phyloP scores from a whole-genome alignment of 2,797 vertebrate genomes.

The Huso huso region DNA sequence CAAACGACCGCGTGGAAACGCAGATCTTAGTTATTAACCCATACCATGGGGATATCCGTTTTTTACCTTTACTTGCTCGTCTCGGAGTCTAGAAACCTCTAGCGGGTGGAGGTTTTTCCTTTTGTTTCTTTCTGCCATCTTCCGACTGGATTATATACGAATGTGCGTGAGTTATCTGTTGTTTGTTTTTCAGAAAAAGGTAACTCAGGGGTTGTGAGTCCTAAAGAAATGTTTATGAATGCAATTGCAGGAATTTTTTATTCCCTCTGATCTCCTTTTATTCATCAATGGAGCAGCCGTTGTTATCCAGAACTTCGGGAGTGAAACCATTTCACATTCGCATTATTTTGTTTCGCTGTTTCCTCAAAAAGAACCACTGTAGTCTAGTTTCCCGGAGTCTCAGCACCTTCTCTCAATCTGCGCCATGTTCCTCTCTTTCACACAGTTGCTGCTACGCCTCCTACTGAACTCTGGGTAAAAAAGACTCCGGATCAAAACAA shows the following conservation, averaged over 20 bases:
- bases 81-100: conserved; percentile 68
- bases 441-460: conserved; percentile 5
- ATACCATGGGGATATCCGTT: conserved; percentile 22
- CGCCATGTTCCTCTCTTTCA: conserved; percentile 42
- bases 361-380: conserved; percentile 42
- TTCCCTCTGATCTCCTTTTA: conserved; percentile 47
- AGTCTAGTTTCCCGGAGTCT: conserved; percentile 26
- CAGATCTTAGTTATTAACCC: too few relatives aligned
- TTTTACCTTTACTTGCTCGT: conserved; percentile 83
- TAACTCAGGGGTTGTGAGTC: conserved; percentile 79
- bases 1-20: too few relatives aligned
- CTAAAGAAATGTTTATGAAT: conserved; percentile 89
- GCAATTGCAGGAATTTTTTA: conserved; percentile 66
- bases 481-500: conserved; percentile 21
- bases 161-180: conserved; percentile 20
- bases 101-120: conserved; percentile 27
- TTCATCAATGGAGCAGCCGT: conserved; percentile 66
- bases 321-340: conserved; percentile 78
- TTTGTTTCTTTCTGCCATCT: conserved; percentile 47
- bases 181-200: conserved; percentile 27
- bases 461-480: conserved; percentile 52
- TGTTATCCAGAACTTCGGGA: conserved; percentile 54
- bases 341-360: conserved; percentile 60
- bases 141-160: conserved; percentile 23
- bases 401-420: conserved; percentile 37